These are phyloP conservation scores for Oophaga pumilio DNA, from an alignment of 2,113 vertebrate species.

Conservation along the genomic window DNA sequence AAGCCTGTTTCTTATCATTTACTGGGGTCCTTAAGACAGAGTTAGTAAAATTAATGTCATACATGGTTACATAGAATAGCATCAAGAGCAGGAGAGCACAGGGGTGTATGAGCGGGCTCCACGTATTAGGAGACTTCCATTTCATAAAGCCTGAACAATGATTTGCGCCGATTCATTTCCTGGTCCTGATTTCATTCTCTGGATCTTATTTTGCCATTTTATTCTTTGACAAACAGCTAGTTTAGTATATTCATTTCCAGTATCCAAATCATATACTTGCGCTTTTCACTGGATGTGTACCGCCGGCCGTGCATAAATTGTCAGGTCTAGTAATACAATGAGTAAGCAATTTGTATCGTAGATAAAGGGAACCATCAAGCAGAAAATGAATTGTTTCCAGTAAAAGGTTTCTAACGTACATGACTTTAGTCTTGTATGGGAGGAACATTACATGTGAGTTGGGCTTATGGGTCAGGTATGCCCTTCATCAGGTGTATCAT, in stretches of 20 bases:
- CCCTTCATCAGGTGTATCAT: background rate
- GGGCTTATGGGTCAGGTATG: background rate
- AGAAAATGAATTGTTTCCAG: slow-evolving; percentile 26
- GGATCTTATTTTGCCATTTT: slow-evolving; percentile 3
- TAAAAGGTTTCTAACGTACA: slow-evolving; percentile 26
- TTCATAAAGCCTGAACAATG: background rate
- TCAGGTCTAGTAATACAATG: slow-evolving; percentile 34
- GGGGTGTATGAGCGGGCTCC: background rate
- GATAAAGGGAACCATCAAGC: slow-evolving; percentile 17
- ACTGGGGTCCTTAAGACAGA: background rate
- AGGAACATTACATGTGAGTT: slow-evolving; percentile 10
- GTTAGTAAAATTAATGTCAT: background rate
- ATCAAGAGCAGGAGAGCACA: background rate
- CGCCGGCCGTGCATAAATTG: slow-evolving; percentile 24
- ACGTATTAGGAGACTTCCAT: no score
- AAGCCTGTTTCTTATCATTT: slow-evolving; percentile 41
- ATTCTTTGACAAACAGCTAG: background rate
- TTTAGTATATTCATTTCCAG: slow-evolving; percentile 1
- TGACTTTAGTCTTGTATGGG: slow-evolving; percentile 19
- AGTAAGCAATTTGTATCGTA: slow-evolving; percentile 27
- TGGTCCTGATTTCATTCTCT: slow-evolving; percentile 19
- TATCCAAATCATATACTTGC: slow-evolving; percentile 7
- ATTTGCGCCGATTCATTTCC: slow-evolving; percentile 19
- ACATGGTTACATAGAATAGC: background rate
- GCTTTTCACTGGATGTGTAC: background rate